A percentile compares a stretch with the other conserved stretches of the same genome.
phyloP scores from a whole-genome alignment of 2,888 invertebrate genomes.

The Dryobotodes eremita region DNA sequence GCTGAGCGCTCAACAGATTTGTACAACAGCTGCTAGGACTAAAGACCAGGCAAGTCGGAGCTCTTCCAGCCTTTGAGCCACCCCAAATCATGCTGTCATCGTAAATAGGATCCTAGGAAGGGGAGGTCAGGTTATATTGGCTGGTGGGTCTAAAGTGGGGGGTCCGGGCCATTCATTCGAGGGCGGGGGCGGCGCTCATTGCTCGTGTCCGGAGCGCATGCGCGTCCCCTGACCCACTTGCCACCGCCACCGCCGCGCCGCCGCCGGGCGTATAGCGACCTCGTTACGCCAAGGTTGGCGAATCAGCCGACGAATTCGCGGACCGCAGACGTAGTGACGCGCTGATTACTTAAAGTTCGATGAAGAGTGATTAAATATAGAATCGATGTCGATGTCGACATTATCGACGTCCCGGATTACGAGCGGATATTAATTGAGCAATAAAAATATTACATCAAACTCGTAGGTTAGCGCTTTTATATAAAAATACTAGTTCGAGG shows the following conservation, averaged over 20 bases:
- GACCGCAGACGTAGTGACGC: conserved; percentile 86
- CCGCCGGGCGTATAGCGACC: conserved; percentile 81
- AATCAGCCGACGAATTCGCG: conserved; percentile 85
- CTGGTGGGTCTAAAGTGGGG: conserved; percentile 73
- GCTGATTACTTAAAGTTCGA: conserved; percentile 74
- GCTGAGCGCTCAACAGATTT: conserved; percentile 85
- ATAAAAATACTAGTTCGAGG: not conserved
- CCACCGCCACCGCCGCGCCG: conserved; percentile 68
- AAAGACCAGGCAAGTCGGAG: conserved; percentile 74
- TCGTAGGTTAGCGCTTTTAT: conserved; percentile 32
- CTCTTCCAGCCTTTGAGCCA: conserved; percentile 73
- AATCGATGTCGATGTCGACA: conserved; percentile 66
- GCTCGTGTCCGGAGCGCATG: conserved; percentile 87
- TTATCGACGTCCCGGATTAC: conserved; percentile 53
- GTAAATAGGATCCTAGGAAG: conserved; percentile 75
- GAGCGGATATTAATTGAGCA: conserved; percentile 37
- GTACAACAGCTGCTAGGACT: conserved; percentile 83
- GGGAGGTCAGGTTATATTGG: conserved; percentile 82
- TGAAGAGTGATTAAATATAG: conserved; percentile 75
- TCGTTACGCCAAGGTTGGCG: conserved; percentile 88
- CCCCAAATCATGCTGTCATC: conserved; percentile 69
- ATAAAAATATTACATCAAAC: conserved; percentile 43
- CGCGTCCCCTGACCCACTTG: conserved; percentile 89
- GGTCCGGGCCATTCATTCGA: conserved; percentile 85
- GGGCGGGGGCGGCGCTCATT: conserved; percentile 89